Evolutionary conservation across 2,797 vertebrate species (phyloP), one percentile per base, ranked within the genome.

Genomic region (Trichosurus vulpecula): DNA sequence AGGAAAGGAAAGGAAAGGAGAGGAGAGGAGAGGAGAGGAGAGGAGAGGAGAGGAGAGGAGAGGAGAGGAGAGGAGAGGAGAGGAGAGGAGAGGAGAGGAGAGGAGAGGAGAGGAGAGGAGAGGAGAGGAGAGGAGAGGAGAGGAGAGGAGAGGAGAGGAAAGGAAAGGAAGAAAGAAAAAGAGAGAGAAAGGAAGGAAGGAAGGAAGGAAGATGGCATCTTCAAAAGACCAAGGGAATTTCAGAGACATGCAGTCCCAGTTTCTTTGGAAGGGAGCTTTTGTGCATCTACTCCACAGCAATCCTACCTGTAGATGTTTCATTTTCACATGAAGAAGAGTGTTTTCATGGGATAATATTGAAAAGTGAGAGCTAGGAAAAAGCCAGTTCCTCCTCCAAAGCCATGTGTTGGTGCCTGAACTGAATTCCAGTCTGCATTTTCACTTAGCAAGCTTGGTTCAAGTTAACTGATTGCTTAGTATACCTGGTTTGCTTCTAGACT

Each of bases 341-440:
- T 41, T 61, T 97, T 95, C 57, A 92, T 74, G 74, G 16, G 29
- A 66, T 93, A 95, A 90, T 53, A 81, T 0, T 12, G 66, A 74
- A 95, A 97, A 97, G 57, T 41, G 96, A 98, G 25, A 81, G 90
- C 92, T 92, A 97, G 97, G 95, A 94, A 96, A 97, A 97, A 94
- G 66, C 29, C 74, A 95, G 91, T 93, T 97, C 52, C 58, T 96
- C 91, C 93, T 94, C 97, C 95, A 98, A 97, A 97, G 56, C 52
- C 95, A 53, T 74, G 25, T 12, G 10, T 94, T 61, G 31, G 92
- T 96, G 57, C 94, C 95, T 61, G n/a, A 92, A 10, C 5, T 87
- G 94, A 92, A 81, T 25, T 96, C 92, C 94, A 96, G 96, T 55
- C 96, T 97, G 95, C 6, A 6, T 94, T 98, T 98, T 94, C 90